phyloP scores from a whole-genome alignment of 2,888 invertebrate genomes.

The Drosophila leonis region DNA sequence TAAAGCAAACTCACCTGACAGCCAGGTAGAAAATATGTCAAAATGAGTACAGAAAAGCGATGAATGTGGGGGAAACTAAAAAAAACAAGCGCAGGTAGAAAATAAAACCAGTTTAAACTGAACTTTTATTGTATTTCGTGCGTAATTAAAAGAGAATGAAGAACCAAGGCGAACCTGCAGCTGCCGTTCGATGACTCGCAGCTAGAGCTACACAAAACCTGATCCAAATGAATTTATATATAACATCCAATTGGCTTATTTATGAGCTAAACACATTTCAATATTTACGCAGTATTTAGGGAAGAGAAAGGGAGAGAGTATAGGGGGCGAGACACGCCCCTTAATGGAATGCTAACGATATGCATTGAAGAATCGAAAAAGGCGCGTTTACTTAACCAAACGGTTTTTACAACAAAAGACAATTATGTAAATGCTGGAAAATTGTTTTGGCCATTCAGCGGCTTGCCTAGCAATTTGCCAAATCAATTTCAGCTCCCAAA shows the following conservation, averaged over 20 bases:
- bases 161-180: constrained; percentile 30
- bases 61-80: constrained; percentile 26
- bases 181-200: constrained; percentile 25
- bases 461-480: constrained; percentile 63
- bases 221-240: constrained; percentile 31
- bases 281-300: constrained; percentile 57
- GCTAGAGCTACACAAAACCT: constrained; percentile 49
- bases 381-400: constrained; percentile 50
- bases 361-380: constrained; percentile 45
- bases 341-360: constrained; percentile 3
- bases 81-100: constrained; percentile 27
- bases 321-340: constrained; percentile 4
- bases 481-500: constrained; percentile 63
- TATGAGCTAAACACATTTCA: constrained; percentile 62
- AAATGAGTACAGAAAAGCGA: constrained; percentile 20
- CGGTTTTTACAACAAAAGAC: constrained; percentile 59
- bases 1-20: constrained; percentile 54
- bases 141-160: constrained; percentile 76
- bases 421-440: constrained; percentile 77
- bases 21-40: constrained; percentile 58
- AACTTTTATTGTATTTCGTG: constrained; percentile 67
- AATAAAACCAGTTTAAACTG: constrained; percentile 58
- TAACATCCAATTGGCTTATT: constrained; percentile 53
- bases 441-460: constrained; percentile 65
- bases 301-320: background rate